Percentiles rank a stretch among this genome's conserved stretches.
Evolutionary conservation across 2,113 vertebrate species (phyloP).

Genomic region (Pomatorhinus ruficollis): DNA sequence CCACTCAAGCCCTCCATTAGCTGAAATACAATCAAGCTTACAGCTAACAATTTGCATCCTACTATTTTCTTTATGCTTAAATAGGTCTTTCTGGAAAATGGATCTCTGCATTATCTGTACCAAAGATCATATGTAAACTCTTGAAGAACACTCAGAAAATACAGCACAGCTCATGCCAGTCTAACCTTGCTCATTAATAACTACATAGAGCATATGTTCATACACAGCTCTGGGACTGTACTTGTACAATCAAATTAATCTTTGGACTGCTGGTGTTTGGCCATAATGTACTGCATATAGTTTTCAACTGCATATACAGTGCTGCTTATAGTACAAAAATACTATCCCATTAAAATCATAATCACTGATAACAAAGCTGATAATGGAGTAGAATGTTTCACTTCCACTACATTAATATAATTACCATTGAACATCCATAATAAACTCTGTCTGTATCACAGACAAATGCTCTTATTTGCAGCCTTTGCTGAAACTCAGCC

Average conservation of each 20-base stretch:
- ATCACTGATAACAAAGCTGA: not conserved
- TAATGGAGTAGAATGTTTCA: not conserved
- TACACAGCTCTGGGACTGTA: not conserved
- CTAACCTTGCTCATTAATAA: conserved; percentile 36
- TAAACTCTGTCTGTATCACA: not conserved
- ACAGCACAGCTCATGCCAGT: conserved; percentile 4
- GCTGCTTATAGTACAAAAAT: not conserved
- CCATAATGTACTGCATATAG: not conserved
- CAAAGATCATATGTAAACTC: conserved; percentile 56
- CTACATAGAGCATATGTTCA: not conserved
- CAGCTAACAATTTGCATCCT: conserved; percentile 52
- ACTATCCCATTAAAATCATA: not conserved
- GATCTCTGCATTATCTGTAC: conserved; percentile 18
- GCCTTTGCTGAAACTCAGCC: not conserved
- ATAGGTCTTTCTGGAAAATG: conserved; percentile 58
- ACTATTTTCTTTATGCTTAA: conserved; percentile 44
- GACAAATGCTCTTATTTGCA: not conserved
- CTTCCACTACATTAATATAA: not conserved
- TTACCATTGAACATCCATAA: not conserved
- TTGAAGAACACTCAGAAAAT: conserved; percentile 49
- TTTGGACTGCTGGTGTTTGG: not conserved
- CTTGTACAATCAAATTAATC: conserved; percentile 26
- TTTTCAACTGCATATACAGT: not conserved
- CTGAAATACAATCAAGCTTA: conserved; percentile 16
- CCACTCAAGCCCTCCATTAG: conserved; percentile 54